These are phyloP conservation scores for Agelastica alni DNA, from an alignment of 2,888 invertebrate species.

Conservation along the genomic window DNA sequence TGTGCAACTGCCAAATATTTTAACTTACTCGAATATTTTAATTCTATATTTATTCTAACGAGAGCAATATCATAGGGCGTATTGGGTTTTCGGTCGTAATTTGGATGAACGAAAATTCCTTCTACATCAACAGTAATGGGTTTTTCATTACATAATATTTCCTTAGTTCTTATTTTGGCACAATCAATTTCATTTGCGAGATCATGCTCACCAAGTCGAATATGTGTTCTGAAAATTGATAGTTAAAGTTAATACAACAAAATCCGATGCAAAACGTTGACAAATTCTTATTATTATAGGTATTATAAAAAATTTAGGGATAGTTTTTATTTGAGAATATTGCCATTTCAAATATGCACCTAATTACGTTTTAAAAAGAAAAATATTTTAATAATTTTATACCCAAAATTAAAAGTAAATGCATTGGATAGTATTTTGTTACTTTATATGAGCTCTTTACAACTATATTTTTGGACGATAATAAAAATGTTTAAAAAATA, in stretches of 20 bases:
- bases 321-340: too few relatives aligned
- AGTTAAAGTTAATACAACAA: not conserved
- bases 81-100: not conserved
- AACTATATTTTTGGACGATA: too few relatives aligned
- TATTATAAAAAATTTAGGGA: too few relatives aligned
- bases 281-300: too few relatives aligned
- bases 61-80: constrained; percentile 1
- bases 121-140: not conserved
- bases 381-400: too few relatives aligned
- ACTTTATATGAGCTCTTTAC: too few relatives aligned
- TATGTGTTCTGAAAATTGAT: not conserved
- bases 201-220: not conserved
- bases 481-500: too few relatives aligned
- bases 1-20: too few relatives aligned
- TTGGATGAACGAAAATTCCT: not conserved
- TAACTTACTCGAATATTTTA: not conserved
- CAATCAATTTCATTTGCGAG: not conserved
- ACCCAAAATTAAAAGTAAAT: too few relatives aligned
- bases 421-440: too few relatives aligned
- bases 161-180: not conserved
- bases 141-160: not conserved
- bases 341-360: too few relatives aligned
- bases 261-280: not conserved
- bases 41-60: not conserved
- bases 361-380: too few relatives aligned